Percentiles rank a stretch among this genome's conserved stretches.
Conservation (phyloP, 2,113 vertebrate genomes). For the Oncorhynchus nerka region DNA sequence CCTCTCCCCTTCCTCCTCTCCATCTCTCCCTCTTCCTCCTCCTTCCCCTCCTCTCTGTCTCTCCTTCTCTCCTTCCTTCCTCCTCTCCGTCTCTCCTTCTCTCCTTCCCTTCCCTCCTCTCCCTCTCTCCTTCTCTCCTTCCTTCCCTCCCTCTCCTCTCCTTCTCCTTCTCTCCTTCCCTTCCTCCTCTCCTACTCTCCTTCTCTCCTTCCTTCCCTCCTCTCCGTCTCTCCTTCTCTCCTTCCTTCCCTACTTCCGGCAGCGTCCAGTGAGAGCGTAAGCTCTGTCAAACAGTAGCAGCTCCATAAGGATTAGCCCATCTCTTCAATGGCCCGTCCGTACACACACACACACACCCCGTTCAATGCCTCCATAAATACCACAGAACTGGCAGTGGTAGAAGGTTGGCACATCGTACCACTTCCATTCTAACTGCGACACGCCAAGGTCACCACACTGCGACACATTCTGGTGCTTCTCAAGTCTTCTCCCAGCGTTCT, state of each 20-base stretch:
- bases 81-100: no score
- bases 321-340: not conserved
- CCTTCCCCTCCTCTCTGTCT: no score
- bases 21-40: no score
- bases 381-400: conserved; percentile 59
- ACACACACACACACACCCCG: conserved; percentile 16
- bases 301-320: conserved; percentile 25
- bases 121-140: no score
- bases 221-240: conserved; percentile 12
- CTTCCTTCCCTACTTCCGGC: conserved; percentile 38
- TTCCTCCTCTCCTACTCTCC: no score
- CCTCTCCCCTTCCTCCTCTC: no score
- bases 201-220: no score
- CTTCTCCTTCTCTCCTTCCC: no score
- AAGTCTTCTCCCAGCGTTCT: conserved; percentile 5
- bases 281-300: conserved; percentile 40
- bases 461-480: conserved; percentile 50
- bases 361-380: conserved; percentile 61
- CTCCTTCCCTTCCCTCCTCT: no score
- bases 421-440: conserved; percentile 64
- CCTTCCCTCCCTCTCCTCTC: no score
- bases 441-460: conserved; percentile 53
- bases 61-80: no score
- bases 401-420: conserved; percentile 60
- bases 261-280: conserved; percentile 54